Percentiles rank a stretch among this genome's conserved stretches.
These are phyloP conservation scores for Macrochelys suwanniensis DNA, from an alignment of 2,797 vertebrate species.

Conservation along the genomic window DNA sequence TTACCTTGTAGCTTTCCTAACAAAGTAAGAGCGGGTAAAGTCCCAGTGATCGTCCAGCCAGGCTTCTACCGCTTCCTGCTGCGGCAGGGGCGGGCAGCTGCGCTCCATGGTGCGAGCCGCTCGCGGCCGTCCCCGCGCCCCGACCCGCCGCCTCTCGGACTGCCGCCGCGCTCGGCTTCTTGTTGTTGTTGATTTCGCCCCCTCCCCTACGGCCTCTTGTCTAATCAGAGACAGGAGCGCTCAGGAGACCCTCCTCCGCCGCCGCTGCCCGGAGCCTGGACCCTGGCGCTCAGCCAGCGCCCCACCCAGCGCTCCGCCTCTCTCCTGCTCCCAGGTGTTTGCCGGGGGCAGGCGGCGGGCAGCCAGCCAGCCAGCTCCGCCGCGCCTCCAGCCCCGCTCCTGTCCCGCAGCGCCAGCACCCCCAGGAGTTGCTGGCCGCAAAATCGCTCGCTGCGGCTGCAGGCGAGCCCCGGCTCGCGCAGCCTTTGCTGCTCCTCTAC, in stretches of 20 bases:
- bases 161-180: too few species aligned
- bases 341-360: neutral
- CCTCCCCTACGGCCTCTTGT: neutral
- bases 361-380: fast-evolving
- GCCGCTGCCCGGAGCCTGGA: neutral
- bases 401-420: neutral
- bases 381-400: neutral
- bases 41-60: constrained; percentile 96
- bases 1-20: constrained; percentile 94
- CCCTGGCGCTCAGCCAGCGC: neutral
- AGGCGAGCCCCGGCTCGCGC: neutral
- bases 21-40: constrained; percentile 93
- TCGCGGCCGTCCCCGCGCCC: constrained; percentile 63
- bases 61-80: constrained; percentile 90
- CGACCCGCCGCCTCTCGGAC: neutral
- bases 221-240: neutral
- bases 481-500: too few species aligned
- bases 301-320: neutral
- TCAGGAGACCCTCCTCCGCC: neutral
- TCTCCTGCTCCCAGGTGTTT: neutral
- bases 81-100: constrained; percentile 59
- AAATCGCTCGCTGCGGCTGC: neutral
- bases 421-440: neutral
- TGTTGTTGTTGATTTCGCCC: neutral
- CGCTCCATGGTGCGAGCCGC: constrained; percentile 82